phyloP scores from a whole-genome alignment of 2,797 vertebrate genomes.

The Rhabdophis nuchalis region DNA sequence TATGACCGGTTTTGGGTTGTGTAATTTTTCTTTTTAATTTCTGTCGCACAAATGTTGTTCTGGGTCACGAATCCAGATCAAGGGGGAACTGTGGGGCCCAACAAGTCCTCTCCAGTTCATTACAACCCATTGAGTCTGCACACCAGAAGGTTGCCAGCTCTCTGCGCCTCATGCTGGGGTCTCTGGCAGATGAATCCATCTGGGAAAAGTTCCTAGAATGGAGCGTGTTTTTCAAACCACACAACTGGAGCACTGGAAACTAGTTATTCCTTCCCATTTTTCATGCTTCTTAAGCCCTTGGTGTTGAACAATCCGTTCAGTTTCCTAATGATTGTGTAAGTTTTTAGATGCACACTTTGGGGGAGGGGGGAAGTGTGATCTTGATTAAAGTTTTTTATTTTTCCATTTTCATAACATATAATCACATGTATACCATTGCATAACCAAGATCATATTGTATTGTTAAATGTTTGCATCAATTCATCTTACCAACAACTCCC shows the following conservation, averaged over 20 bases:
- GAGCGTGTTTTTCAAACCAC: neutral
- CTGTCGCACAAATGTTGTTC: neutral
- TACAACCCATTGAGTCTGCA: neutral
- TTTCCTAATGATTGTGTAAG: neutral
- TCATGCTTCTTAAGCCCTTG: conserved; percentile 9
- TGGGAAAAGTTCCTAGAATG: neutral
- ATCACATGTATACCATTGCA: no score
- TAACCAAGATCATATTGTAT: no score
- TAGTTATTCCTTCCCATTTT: conserved; percentile 62
- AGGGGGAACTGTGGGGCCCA: no score
- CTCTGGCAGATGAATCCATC: neutral
- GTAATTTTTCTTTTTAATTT: neutral
- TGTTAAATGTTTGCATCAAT: no score
- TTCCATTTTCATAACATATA: no score
- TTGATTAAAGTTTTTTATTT: no score
- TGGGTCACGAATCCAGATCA: neutral
- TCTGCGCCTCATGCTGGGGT: neutral
- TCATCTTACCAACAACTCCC: no score
- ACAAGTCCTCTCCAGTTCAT: neutral
- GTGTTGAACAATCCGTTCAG: conserved; percentile 24
- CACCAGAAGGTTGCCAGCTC: neutral
- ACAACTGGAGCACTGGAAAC: conserved; percentile 43
- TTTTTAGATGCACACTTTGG: neutral
- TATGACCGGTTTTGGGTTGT: neutral
- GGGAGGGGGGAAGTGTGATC: conserved; percentile 10